A percentile compares a stretch with the other conserved stretches of the same genome.
These are phyloP conservation scores for Sycophaga agraensis DNA, from an alignment of 1,140 invertebrate genomes.

Conservation along the genomic window DNA sequence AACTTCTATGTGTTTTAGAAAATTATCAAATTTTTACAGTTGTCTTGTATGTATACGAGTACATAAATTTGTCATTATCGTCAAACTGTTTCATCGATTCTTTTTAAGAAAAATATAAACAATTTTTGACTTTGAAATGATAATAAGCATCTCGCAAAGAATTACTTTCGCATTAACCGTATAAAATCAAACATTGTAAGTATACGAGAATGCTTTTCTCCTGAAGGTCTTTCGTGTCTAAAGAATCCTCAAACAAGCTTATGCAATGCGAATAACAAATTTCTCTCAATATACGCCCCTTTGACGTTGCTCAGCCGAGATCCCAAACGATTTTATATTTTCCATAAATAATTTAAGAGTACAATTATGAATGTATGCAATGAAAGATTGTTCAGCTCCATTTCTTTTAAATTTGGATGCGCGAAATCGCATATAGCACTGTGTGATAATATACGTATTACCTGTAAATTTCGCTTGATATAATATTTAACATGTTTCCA, in stretches of 20 bases:
- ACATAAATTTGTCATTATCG: slow-evolving; percentile 25
- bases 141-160: slow-evolving; percentile 23
- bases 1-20: slow-evolving; percentile 32
- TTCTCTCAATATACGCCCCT: not conserved
- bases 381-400: not conserved
- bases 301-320: slow-evolving; percentile 16
- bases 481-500: slow-evolving; percentile 4
- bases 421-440: not conserved
- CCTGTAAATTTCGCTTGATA: slow-evolving; percentile 34
- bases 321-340: slow-evolving; percentile 16
- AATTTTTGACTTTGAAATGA: slow-evolving; percentile 32
- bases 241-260: not conserved
- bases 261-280: slow-evolving; percentile 9
- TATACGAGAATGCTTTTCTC: not conserved
- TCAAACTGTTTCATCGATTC: slow-evolving; percentile 21
- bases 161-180: slow-evolving; percentile 17
- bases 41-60: slow-evolving; percentile 33
- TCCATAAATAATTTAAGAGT: not conserved
- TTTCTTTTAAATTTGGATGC: not conserved
- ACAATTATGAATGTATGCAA: not conserved
- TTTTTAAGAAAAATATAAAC: slow-evolving; percentile 39
- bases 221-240: not conserved
- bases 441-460: slow-evolving; percentile 34
- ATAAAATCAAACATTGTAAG: slow-evolving; percentile 14
- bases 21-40: slow-evolving; percentile 33